Evolutionary conservation across 2,888 invertebrate genomes (phyloP).

Genomic region (Mesorhabditis spiculigera): DNA sequence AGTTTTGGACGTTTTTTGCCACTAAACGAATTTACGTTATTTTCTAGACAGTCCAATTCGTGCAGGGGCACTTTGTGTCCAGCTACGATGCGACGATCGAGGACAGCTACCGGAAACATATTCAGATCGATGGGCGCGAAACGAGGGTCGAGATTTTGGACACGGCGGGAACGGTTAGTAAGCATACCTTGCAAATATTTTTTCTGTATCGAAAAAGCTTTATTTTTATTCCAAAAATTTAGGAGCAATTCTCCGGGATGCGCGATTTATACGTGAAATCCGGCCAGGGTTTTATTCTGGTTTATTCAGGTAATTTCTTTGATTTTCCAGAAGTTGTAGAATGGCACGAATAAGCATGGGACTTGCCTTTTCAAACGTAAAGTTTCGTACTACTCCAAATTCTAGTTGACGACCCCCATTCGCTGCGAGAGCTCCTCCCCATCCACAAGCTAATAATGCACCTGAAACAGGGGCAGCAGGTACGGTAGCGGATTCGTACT

Average conservation of each 20-base stretch:
- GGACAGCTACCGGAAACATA: constrained; percentile 97
- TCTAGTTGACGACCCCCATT: not conserved
- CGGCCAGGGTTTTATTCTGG: constrained; percentile 96
- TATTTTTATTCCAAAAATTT: constrained; percentile 5
- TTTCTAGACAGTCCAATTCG: constrained; percentile 80
- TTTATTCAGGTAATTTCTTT: constrained; percentile 76
- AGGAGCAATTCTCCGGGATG: constrained; percentile 99
- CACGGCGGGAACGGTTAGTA: constrained; percentile 86
- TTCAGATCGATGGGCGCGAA: constrained; percentile 96
- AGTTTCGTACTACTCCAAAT: not conserved
- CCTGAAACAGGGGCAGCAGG: constrained; percentile 3
- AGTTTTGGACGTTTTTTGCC: not conserved
- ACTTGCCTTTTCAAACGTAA: not conserved
- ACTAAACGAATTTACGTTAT: not conserved
- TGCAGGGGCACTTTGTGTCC: constrained; percentile 97
- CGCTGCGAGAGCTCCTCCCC: not conserved
- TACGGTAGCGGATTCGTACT: not conserved
- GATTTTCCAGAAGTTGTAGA: constrained; percentile 93
- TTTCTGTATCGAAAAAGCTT: no score
- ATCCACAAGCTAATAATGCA: not conserved
- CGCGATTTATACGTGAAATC: constrained; percentile 99
- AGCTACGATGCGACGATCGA: constrained; percentile 99
- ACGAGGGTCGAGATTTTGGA: constrained; percentile 99
- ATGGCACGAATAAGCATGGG: constrained; percentile 67
- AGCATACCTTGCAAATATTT: constrained; percentile 45